Evolutionary conservation across 2,113 vertebrate species (phyloP).

Genomic region (Labeo catla): DNA sequence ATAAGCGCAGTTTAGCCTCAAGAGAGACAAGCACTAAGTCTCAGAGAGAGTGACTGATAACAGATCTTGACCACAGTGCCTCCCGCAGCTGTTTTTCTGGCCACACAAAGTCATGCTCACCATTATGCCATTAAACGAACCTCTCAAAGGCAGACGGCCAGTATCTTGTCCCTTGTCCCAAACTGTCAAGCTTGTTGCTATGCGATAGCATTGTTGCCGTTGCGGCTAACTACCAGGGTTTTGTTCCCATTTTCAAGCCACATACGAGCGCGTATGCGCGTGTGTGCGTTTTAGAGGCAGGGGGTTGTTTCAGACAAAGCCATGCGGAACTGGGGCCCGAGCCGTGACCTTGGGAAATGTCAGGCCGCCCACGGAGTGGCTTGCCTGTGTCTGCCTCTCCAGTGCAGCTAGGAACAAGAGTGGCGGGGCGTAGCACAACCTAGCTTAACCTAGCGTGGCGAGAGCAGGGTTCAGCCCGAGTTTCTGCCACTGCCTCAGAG

Average conservation of each 20-base stretch:
- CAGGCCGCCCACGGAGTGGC: conserved; percentile 63
- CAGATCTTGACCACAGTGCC: conserved; percentile 70
- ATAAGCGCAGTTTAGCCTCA: conserved; percentile 31
- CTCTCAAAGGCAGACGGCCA: conserved; percentile 61
- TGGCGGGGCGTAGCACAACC: conserved; percentile 37
- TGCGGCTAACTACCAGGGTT: conserved; percentile 20
- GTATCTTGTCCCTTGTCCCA: conserved; percentile 61
- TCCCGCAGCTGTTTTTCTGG: conserved; percentile 76
- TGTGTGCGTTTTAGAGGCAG: conserved; percentile 36
- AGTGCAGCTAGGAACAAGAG: conserved; percentile 29
- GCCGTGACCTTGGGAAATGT: conserved; percentile 77
- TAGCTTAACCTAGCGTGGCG: conserved; percentile 43
- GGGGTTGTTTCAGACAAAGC: conserved; percentile 59
- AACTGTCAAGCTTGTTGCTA: conserved; percentile 19
- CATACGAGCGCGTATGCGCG: background rate
- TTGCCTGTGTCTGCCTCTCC: conserved; percentile 61
- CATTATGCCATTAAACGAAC: conserved; percentile 74
- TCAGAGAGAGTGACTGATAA: conserved; percentile 67
- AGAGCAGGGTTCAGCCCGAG: conserved; percentile 37
- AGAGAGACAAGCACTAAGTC: conserved; percentile 21
- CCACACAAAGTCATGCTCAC: conserved; percentile 74
- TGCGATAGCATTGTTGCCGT: background rate
- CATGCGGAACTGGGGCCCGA: conserved; percentile 60
- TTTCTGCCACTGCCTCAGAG: conserved; percentile 53
- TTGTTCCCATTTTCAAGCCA: background rate